phyloP scores from a whole-genome alignment of 2,797 vertebrate species.

The Gephyroberyx darwinii region DNA sequence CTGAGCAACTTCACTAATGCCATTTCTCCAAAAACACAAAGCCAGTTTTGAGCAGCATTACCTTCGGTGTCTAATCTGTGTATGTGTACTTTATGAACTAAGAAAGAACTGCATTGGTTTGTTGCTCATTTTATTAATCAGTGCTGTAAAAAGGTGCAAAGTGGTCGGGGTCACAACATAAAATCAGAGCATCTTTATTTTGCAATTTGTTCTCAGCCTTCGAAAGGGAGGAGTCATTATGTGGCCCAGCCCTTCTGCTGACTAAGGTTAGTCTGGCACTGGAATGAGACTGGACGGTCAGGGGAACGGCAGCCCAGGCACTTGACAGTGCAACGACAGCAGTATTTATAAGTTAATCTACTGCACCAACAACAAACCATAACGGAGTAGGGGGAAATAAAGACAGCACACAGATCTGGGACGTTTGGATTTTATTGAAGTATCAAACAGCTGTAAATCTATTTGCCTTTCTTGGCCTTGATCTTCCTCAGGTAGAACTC shows the following conservation, averaged over 20 bases:
- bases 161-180: neutral
- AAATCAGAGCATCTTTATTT: neutral
- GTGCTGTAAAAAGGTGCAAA: too few relatives aligned
- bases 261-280: slow-evolving; percentile 30
- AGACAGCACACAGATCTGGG: slow-evolving; percentile 42
- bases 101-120: too few relatives aligned
- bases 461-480: slow-evolving; percentile 99
- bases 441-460: slow-evolving; percentile 82
- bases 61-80: too few relatives aligned
- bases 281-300: slow-evolving; percentile 24
- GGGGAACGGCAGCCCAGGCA: slow-evolving; percentile 13
- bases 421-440: slow-evolving; percentile 76
- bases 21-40: too few relatives aligned
- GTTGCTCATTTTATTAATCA: too few relatives aligned
- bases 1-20: too few relatives aligned
- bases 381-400: neutral
- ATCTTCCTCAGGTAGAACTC: slow-evolving; percentile 99
- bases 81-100: too few relatives aligned
- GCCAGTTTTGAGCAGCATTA: too few relatives aligned
- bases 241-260: slow-evolving; percentile 29
- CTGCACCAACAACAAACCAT: neutral
- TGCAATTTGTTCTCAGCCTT: slow-evolving; percentile 24
- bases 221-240: slow-evolving; percentile 33
- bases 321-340: neutral
- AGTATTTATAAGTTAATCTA: too few relatives aligned